phyloP scores from a whole-genome alignment of 2,797 vertebrate genomes.

The Sebastiscus tertius region DNA sequence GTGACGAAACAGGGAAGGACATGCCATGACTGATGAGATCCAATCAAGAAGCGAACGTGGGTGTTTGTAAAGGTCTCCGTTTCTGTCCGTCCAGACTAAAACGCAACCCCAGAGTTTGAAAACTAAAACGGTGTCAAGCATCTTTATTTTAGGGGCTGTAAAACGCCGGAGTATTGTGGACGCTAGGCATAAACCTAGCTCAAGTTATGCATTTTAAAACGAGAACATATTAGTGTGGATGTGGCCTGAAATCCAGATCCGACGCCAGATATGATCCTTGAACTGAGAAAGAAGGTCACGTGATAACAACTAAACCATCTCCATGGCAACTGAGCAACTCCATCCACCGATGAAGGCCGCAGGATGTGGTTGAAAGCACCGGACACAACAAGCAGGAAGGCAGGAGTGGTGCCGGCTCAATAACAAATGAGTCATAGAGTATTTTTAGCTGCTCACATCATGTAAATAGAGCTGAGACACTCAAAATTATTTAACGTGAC shows the following conservation, averaged over 20 bases:
- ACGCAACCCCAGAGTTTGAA: too few species aligned
- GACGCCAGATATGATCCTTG: not conserved
- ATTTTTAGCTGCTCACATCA: not conserved
- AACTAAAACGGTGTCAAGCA: too few species aligned
- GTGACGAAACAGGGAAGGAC: too few species aligned
- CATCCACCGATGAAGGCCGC: not conserved
- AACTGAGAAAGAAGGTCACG: not conserved
- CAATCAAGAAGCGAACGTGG: too few species aligned
- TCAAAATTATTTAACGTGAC: not conserved
- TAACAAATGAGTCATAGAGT: not conserved
- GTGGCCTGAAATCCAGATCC: not conserved
- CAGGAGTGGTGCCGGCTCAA: not conserved
- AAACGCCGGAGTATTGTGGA: too few species aligned
- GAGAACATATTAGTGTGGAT: too few species aligned
- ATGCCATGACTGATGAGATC: too few species aligned
- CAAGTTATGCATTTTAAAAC: too few species aligned
- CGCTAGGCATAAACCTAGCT: too few species aligned
- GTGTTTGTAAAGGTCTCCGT: too few species aligned
- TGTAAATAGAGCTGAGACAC: not conserved
- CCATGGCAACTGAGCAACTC: not conserved
- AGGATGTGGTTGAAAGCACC: not conserved
- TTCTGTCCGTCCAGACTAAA: too few species aligned
- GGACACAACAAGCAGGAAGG: not conserved
- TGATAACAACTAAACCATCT: not conserved
- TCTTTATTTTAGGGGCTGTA: too few species aligned